A percentile compares a stretch with the other conserved stretches of the same genome.
These are phyloP conservation scores for Podarcis raffonei DNA, from an alignment of 2,113 vertebrate genomes.

Conservation along the genomic window DNA sequence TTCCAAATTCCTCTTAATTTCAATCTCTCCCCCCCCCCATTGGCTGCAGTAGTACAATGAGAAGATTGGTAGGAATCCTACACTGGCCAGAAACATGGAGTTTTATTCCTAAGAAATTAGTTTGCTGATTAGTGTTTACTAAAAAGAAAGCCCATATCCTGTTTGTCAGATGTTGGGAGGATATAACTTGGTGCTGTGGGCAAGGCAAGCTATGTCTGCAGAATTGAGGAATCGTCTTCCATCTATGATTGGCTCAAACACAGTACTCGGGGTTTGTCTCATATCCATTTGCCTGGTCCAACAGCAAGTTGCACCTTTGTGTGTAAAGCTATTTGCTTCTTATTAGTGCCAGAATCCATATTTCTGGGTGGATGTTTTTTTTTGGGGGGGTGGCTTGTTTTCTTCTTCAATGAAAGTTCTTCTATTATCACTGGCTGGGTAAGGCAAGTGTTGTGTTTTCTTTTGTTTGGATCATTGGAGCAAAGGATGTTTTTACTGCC, in stretches of 20 bases:
- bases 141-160: background rate
- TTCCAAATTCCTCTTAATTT: background rate
- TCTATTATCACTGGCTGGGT: background rate
- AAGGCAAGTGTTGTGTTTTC: background rate
- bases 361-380: background rate
- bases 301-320: background rate
- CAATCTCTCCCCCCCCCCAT: background rate
- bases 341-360: background rate
- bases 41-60: background rate
- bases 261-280: background rate
- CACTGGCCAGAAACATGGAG: background rate
- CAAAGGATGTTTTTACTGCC: background rate
- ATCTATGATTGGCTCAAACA: background rate
- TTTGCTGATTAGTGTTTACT: background rate
- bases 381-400: background rate
- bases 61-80: background rate
- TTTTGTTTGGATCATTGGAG: background rate
- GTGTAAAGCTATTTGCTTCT: background rate
- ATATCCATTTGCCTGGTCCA: background rate
- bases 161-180: background rate
- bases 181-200: background rate
- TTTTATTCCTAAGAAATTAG: background rate
- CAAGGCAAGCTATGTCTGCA: background rate
- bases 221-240: background rate
- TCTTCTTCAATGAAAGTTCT: background rate